Percentiles rank a stretch among this genome's conserved stretches.
These are phyloP conservation scores for Cygnus buccinator DNA, from an alignment of 2,113 vertebrate species.

Conservation along the genomic window DNA sequence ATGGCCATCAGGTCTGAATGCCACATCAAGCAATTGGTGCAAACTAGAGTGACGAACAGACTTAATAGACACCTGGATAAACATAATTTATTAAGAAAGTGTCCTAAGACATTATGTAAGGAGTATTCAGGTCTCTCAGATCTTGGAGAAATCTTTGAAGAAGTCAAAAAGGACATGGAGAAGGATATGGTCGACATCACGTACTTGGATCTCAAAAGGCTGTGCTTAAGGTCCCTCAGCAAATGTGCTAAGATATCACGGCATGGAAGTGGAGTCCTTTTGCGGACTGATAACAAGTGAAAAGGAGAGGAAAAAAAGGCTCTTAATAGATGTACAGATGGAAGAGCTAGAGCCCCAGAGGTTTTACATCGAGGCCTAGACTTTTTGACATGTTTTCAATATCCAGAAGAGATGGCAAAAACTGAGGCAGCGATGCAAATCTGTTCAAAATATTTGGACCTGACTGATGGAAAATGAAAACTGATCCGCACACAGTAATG, in stretches of 20 bases:
- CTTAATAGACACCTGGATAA: not conserved
- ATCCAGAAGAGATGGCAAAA: not conserved
- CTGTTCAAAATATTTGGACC: not conserved
- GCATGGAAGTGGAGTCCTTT: not conserved
- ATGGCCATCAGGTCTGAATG: rapidly evolving
- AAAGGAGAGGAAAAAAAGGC: not conserved
- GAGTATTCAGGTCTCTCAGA: not conserved
- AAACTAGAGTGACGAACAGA: not conserved
- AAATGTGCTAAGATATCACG: not conserved
- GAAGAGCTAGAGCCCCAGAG: not conserved
- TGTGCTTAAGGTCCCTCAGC: not conserved
- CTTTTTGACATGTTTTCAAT: not conserved
- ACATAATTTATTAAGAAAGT: not conserved
- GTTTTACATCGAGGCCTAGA: not conserved
- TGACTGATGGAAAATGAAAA: not conserved
- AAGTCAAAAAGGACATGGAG: not conserved
- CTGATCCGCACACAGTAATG: rapidly evolving
- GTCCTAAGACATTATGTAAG: not conserved
- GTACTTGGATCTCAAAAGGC: not conserved
- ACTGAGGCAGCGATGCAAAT: not conserved
- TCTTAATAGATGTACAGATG: not conserved
- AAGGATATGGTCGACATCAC: not conserved
- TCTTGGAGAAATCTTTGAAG: not conserved
- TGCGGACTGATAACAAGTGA: not conserved
- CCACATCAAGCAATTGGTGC: not conserved